Evolutionary conservation across 2,113 vertebrate species (phyloP).

Genomic region (Prinia subflava): DNA sequence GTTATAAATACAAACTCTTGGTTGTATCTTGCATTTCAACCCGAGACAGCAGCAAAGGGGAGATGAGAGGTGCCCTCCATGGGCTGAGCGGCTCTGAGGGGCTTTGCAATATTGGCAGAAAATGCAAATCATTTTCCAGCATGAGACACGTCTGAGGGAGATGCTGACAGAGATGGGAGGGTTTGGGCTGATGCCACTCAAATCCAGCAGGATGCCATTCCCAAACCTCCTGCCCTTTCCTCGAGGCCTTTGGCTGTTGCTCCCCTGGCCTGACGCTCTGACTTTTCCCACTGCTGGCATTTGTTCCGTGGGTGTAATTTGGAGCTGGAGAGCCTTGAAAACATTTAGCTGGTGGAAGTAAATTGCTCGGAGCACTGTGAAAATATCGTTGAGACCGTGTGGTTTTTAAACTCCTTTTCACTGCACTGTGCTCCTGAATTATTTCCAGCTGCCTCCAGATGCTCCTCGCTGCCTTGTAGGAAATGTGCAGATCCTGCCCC

Average conservation of each 20-base stretch:
- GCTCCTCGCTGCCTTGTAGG: conserved; percentile 70
- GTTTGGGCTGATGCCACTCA: neutral
- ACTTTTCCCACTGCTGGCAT: conserved; percentile 62
- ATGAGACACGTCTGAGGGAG: neutral
- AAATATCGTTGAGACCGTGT: conserved; percentile 86
- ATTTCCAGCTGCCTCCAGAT: conserved; percentile 90
- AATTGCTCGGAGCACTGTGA: conserved; percentile 89
- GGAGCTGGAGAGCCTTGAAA: conserved; percentile 75
- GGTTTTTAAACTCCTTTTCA: conserved; percentile 84
- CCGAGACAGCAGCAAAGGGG: neutral
- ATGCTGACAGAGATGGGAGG: neutral
- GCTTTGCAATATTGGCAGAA: neutral
- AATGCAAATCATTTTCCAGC: neutral
- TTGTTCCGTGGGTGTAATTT: conserved; percentile 65
- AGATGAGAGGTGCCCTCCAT: neutral
- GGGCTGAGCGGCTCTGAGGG: neutral
- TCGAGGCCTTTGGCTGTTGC: conserved; percentile 54
- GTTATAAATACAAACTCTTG: neutral
- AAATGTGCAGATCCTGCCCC: conserved; percentile 22
- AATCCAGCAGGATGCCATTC: conserved; percentile 30
- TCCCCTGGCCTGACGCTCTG: conserved; percentile 51
- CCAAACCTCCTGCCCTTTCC: conserved; percentile 63
- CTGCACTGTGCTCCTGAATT: conserved; percentile 82
- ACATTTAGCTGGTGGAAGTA: conserved; percentile 77
- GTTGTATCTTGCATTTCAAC: neutral